These are phyloP conservation scores for Rostratula benghalensis DNA, from an alignment of 2,113 vertebrate species.

Conservation along the genomic window DNA sequence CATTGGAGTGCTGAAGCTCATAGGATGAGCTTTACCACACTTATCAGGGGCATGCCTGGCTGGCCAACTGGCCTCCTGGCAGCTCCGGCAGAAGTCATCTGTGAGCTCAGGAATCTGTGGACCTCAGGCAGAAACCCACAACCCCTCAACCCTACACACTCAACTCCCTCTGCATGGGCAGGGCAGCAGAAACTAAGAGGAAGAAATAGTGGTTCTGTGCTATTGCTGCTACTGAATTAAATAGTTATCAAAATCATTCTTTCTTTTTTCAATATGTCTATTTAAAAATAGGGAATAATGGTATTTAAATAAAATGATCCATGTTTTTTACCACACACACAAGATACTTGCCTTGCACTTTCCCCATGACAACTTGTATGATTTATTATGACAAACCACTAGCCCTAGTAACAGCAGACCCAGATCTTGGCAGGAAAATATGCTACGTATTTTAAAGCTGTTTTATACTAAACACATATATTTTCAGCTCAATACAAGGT, in stretches of 20 bases:
- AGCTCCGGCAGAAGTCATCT: background rate
- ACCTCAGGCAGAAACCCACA: background rate
- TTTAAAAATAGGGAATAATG: background rate
- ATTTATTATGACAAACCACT: background rate
- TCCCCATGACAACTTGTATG: background rate
- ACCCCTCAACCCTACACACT: background rate
- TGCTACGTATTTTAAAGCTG: background rate
- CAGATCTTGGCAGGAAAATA: background rate
- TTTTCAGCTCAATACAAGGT: background rate
- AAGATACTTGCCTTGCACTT: background rate
- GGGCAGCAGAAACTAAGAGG: background rate
- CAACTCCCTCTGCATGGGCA: background rate
- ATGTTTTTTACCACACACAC: background rate
- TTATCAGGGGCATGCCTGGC: background rate
- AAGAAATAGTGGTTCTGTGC: background rate
- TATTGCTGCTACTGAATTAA: background rate
- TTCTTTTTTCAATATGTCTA: background rate
- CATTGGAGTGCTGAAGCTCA: rapidly evolving
- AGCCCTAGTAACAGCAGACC: background rate
- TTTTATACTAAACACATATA: background rate
- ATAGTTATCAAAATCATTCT: background rate
- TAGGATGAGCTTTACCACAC: background rate
- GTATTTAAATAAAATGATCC: background rate
- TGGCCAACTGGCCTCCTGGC: background rate
- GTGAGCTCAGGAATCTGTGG: background rate